Evolutionary conservation across 2,888 invertebrate species (phyloP).

Genomic region (Gerris lacustris): DNA sequence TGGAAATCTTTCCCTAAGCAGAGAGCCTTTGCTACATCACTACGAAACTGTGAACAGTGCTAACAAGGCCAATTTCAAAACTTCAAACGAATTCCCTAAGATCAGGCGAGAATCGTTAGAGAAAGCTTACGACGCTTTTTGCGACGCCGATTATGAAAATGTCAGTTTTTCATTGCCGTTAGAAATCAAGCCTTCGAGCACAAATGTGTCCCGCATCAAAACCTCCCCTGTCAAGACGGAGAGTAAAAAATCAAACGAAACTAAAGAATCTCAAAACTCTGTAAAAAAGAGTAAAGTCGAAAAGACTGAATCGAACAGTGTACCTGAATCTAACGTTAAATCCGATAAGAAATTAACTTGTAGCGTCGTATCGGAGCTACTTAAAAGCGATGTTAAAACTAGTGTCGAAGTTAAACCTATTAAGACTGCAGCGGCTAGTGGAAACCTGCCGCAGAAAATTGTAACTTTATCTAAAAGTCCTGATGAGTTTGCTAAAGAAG

Average conservation of each 20-base stretch:
- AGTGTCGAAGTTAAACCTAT: background rate
- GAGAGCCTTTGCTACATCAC: background rate
- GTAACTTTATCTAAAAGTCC: background rate
- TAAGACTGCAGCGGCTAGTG: background rate
- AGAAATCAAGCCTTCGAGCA: background rate
- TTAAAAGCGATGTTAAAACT: slow-evolving; percentile 19
- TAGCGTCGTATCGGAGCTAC: slow-evolving; percentile 22
- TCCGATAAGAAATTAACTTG: slow-evolving; percentile 21
- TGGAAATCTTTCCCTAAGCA: too few species aligned
- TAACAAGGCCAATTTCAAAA: background rate
- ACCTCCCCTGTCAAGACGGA: background rate
- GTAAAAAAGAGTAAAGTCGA: slow-evolving; percentile 10
- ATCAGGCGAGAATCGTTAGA: slow-evolving; percentile 5
- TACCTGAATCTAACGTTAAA: slow-evolving; percentile 22
- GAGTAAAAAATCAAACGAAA: background rate
- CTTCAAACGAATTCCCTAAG: background rate
- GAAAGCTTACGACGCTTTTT: slow-evolving; percentile 11
- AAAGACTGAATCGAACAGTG: slow-evolving; percentile 22
- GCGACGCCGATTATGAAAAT: slow-evolving; percentile 18
- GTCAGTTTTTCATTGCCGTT: slow-evolving; percentile 11
- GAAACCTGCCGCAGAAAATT: background rate
- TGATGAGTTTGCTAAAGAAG: background rate
- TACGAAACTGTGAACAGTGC: background rate
- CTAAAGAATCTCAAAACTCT: background rate
- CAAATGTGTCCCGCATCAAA: background rate